A percentile compares a stretch with the other conserved stretches of the same genome.
Conservation (phyloP, 2,888 invertebrate genomes). For the Drosophila planitibia region DNA sequence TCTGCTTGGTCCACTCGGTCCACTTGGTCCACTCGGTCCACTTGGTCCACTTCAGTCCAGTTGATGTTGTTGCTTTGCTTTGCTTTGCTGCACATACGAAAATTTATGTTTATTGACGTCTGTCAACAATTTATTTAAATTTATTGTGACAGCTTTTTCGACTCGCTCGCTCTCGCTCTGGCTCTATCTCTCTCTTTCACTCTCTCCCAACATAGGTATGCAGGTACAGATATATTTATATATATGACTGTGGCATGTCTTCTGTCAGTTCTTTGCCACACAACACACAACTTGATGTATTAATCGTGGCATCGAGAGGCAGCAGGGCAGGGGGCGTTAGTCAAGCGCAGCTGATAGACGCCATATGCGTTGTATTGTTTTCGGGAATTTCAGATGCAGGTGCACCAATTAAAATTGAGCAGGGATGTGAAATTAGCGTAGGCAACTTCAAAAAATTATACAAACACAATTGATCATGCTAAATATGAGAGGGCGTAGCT, state of each 20-base stretch:
- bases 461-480: constrained; percentile 58
- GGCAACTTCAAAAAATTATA: constrained; percentile 35
- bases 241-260: constrained; percentile 25
- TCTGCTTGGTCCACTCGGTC: constrained; percentile 33
- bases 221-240: constrained; percentile 17
- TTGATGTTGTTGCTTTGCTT: constrained; percentile 36
- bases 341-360: constrained; percentile 73
- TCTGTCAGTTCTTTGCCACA: constrained; percentile 15
- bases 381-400: constrained; percentile 65
- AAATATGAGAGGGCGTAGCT: constrained; percentile 51
- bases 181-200: constrained; percentile 9
- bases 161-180: constrained; percentile 1
- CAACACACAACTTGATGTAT: constrained; percentile 65
- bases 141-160: constrained; percentile 77
- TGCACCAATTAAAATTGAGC: constrained; percentile 66
- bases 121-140: constrained; percentile 82
- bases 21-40: constrained; percentile 8
- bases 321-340: constrained; percentile 51
- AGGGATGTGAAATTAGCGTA: constrained; percentile 16
- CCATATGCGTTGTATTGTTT: constrained; percentile 35
- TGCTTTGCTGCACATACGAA: constrained; percentile 76
- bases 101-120: constrained; percentile 82
- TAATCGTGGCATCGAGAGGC: constrained; percentile 48
- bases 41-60: constrained; percentile 5
- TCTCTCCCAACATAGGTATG: constrained; percentile 29